Evolutionary conservation across 2,888 invertebrate genomes (phyloP), one percentile per base, ranked within the genome.

Genomic region (Callimorpha dominula): DNA sequence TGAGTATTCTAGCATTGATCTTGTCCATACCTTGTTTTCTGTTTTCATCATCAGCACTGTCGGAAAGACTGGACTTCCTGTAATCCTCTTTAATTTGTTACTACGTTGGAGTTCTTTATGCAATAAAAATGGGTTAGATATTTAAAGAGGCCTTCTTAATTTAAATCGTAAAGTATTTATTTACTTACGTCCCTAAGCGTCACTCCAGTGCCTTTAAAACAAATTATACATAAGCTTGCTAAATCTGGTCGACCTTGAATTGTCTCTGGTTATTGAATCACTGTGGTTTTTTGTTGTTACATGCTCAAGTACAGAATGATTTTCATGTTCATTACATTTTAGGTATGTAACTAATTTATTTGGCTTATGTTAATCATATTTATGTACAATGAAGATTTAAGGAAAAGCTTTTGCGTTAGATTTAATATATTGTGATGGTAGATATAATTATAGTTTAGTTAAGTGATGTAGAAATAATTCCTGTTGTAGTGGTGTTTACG

Each of bases 221-320:
- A 74, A 76, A 81, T 81, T 80, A 79, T 73, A 72, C 71, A 70
- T 75, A 73, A 78, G 72, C 71, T 66, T 31, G 69, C 78, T 72
- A 72, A 85, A 81, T 79, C 85, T 80, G 6, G 81, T 70, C 69
- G 81, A 86, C 89, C 89, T 89, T 89, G 85, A 76, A 49, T 43
- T 72, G 81, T 80, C 78, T 77, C 40, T 82, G 78, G 79, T 82
- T 84, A 86, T 87, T 87, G 85, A 85, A 85, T 79, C 80, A 79
- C 81, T 75, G 67, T 76, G 66, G 71, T 78, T 85, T 83, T 84
- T 85, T 87, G 81, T 81, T 78, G 72, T 74, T 75, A 72, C 70
- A 49, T 72, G 75, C 73, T 62, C 64, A 79, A 71, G 68, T 72
- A 70, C 70, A 79, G 79, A 78, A 83, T 84, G 80, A 85, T 86